Percentiles rank a stretch among this genome's conserved stretches.
Evolutionary conservation across 1,140 invertebrate species (phyloP).

Genomic region (Pinna nobilis): DNA sequence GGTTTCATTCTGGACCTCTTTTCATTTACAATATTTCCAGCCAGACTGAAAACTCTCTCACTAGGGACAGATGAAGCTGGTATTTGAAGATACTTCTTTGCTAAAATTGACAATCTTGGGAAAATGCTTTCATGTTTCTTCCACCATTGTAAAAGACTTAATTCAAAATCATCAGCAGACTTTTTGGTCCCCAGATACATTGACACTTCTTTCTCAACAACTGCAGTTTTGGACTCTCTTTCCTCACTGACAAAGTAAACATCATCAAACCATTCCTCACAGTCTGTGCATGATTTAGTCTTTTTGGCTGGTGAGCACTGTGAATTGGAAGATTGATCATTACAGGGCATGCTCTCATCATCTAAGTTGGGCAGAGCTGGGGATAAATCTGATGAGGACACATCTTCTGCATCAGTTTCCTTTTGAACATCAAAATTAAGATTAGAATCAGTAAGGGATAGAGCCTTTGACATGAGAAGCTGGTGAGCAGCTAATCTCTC

Average conservation of each 20-base stretch:
- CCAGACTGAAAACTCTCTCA: conserved; percentile 9
- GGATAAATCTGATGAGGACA: too few species aligned
- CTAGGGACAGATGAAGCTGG: conserved; percentile 12
- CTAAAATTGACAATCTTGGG: background rate
- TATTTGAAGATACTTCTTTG: background rate
- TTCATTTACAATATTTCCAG: conserved; percentile 6
- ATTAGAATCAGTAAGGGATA: too few species aligned
- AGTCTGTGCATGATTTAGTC: conserved; percentile 1
- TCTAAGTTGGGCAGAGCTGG: too few species aligned
- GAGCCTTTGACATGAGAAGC: too few species aligned
- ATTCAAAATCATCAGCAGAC: background rate
- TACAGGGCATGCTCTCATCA: too few species aligned
- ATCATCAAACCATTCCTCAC: conserved; percentile 10
- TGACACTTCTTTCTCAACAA: background rate
- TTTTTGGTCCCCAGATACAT: background rate
- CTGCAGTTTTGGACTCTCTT: background rate
- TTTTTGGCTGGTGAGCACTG: too few species aligned
- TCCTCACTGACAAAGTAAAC: conserved; percentile 2
- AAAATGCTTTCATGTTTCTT: background rate
- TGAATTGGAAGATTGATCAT: too few species aligned
- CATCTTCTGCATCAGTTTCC: too few species aligned
- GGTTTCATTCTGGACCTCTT: conserved; percentile 14
- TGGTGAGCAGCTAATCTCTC: too few species aligned
- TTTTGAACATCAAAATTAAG: too few species aligned
- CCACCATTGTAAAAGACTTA: conserved; percentile 4